A percentile compares a stretch with the other conserved stretches of the same genome.
Conservation (phyloP, 2,113 vertebrate genomes). For the Prinia subflava region DNA sequence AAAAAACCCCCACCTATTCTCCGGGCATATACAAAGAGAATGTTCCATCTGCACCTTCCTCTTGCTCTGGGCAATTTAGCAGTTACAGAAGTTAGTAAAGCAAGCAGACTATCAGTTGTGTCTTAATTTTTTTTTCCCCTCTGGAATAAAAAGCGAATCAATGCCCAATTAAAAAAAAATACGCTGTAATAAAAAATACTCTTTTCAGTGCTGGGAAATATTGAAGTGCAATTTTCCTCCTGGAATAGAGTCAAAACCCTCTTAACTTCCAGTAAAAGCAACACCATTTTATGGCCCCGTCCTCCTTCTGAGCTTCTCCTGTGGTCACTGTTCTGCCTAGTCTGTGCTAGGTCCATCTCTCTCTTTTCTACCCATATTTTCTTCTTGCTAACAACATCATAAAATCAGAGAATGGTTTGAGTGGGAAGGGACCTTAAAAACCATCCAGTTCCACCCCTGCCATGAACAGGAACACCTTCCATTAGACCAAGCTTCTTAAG, state of each 20-base stretch:
- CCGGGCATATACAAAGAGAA: not conserved
- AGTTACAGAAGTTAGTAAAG: not conserved
- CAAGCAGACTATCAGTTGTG: not conserved
- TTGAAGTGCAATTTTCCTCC: not conserved
- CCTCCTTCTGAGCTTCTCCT: not conserved
- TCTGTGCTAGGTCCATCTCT: not conserved
- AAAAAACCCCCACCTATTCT: not conserved
- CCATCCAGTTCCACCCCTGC: too few relatives aligned
- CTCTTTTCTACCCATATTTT: not conserved
- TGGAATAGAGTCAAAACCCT: not conserved
- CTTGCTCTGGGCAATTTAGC: not conserved
- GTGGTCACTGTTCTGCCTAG: not conserved
- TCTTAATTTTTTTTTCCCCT: not conserved
- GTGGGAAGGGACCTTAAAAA: not conserved
- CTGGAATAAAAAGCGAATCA: not conserved
- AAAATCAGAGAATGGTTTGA: not conserved
- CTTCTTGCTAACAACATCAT: not conserved
- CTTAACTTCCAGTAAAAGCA: not conserved
- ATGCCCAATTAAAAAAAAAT: conserved; percentile 32
- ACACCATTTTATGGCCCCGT: not conserved
- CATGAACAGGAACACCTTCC: not conserved
- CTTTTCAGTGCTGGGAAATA: not conserved
- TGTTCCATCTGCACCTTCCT: not conserved
- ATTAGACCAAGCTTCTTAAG: not conserved
- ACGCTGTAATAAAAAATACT: not conserved